These are phyloP conservation scores for Lontra canadensis DNA, from an alignment of 2,113 vertebrate species.

Conservation along the genomic window DNA sequence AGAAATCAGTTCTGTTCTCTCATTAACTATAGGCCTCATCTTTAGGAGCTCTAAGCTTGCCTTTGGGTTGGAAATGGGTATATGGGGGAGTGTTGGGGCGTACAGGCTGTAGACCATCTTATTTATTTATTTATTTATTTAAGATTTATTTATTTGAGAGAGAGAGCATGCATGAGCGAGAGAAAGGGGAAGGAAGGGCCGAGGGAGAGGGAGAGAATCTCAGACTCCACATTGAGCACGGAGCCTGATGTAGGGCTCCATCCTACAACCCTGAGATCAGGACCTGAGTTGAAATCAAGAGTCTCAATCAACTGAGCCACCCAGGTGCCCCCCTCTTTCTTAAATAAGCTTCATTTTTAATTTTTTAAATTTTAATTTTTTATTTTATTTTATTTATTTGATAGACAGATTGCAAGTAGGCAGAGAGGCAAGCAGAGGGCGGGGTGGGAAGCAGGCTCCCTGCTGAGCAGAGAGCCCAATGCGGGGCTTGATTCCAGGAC, in stretches of 20 bases:
- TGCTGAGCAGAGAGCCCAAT: too few relatives aligned
- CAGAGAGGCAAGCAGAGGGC: too few relatives aligned
- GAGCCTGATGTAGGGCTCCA: not conserved
- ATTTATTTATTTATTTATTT: not conserved
- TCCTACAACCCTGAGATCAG: not conserved
- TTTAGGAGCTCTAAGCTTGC: not conserved
- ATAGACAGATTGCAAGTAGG: too few relatives aligned
- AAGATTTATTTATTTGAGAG: not conserved
- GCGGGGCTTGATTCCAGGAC: too few relatives aligned
- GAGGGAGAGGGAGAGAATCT: not conserved
- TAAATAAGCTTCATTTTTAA: not conserved
- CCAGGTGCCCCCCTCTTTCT: not conserved
- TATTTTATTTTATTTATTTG: not conserved
- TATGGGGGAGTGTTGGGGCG: fast-evolving
- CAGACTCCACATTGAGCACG: not conserved
- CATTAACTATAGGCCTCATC: not conserved
- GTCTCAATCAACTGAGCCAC: not conserved
- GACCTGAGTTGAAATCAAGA: not conserved
- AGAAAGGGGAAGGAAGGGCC: not conserved
- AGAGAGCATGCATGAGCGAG: not conserved
- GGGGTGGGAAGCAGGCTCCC: too few relatives aligned
- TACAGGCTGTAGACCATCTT: not conserved
- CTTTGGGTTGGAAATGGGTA: not conserved
- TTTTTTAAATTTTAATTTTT: not conserved
- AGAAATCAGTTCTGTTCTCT: not conserved